Conservation (phyloP, 2,888 invertebrate species). For the Caenorhabditis becei region DNA sequence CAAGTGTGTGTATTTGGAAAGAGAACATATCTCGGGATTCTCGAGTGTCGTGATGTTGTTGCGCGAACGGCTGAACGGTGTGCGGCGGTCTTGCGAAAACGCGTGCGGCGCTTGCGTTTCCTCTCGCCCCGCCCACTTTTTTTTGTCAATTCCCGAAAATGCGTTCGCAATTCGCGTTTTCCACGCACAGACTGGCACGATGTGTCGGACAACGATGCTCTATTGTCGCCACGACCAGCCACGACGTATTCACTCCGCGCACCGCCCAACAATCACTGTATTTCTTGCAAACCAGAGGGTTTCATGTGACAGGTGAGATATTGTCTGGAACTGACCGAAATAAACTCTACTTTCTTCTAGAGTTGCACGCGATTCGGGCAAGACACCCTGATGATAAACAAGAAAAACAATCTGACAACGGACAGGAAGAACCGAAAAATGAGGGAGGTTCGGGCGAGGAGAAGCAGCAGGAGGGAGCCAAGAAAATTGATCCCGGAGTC, state of each 20-base stretch:
- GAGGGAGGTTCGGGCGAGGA: neutral
- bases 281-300: neutral
- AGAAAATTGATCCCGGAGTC: constrained; percentile 51
- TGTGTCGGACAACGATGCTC: constrained; percentile 35
- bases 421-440: constrained; percentile 9
- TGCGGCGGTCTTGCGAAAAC: constrained; percentile 23
- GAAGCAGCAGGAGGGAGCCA: constrained; percentile 24
- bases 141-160: constrained; percentile 9
- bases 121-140: constrained; percentile 20
- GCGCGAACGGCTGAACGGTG: neutral
- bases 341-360: constrained; percentile 9
- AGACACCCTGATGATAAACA: constrained; percentile 49
- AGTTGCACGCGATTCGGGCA: constrained; percentile 18
- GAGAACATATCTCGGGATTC: too few species aligned
- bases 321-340: neutral
- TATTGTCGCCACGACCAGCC: constrained; percentile 30
- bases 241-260: neutral
- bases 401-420: constrained; percentile 14
- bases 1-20: too few species aligned
- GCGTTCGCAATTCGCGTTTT: constrained; percentile 32
- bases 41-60: too few species aligned
- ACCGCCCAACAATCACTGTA: neutral
- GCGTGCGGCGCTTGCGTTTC: constrained; percentile 29
- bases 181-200: constrained; percentile 25
- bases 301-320: constrained; percentile 33